A percentile compares a stretch with the other conserved stretches of the same genome.
Evolutionary conservation across 2,888 invertebrate species (phyloP).

Genomic region (Atrina japonica): DNA sequence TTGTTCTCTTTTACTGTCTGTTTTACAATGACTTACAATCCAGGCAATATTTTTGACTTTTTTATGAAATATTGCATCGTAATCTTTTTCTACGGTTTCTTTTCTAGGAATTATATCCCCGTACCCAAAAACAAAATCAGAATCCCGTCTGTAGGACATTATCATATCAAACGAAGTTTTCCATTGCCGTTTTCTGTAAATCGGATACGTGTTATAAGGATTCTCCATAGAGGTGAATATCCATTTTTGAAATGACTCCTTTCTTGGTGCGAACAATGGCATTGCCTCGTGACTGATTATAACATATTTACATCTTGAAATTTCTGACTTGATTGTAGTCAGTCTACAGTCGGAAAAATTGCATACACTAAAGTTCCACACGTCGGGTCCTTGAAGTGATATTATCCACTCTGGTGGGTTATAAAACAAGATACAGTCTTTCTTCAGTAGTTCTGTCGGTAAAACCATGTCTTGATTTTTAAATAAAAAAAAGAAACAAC

Average conservation of each 20-base stretch:
- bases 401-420: too few species aligned
- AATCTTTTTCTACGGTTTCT: conserved; percentile 6
- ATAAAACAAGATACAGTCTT: too few species aligned
- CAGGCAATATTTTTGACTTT: conserved; percentile 54
- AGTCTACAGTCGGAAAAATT: too few species aligned
- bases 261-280: conserved; percentile 4
- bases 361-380: too few species aligned
- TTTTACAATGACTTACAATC: conserved; percentile 60
- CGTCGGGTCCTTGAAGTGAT: too few species aligned
- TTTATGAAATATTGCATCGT: conserved; percentile 11
- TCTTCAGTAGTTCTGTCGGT: too few species aligned
- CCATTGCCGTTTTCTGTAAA: too few species aligned
- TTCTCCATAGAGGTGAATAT: conserved; percentile 21
- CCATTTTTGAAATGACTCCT: conserved; percentile 1
- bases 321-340: background rate
- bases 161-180: conserved; percentile 39
- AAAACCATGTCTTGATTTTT: too few species aligned
- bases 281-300: conserved; percentile 14
- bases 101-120: conserved; percentile 18
- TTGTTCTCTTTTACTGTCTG: conserved; percentile 46
- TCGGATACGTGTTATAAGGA: background rate
- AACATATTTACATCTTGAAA: conserved; percentile 3
- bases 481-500: too few species aligned
- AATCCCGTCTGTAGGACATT: conserved; percentile 39
- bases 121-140: conserved; percentile 35